Evolutionary conservation across 2,797 vertebrate species (phyloP), one percentile per base, ranked within the genome.

Genomic region (Leontocebus nigricollis): DNA sequence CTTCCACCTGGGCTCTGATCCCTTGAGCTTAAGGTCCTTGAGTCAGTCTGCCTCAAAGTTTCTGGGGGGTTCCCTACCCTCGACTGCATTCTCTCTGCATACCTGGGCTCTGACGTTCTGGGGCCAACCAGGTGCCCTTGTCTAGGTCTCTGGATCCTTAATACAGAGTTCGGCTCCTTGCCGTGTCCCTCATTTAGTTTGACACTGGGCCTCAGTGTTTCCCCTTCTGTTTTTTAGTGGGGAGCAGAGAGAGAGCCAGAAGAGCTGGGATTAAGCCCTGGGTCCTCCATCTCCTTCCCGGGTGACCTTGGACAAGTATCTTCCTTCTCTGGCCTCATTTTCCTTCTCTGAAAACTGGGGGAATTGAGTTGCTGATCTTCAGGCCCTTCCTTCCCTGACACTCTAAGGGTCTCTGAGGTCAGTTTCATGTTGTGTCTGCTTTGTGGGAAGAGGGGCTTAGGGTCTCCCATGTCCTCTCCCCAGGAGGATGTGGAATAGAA

Each of bases 391-490:
- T 46, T 50, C 4, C 11, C 77, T 77, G 73, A 81, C 30, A 20
- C 81, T 90, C 88, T 72, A 5, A 92, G 88, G 81, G 90, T 85
- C 70, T 70, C 79, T 86, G 81, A 92, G 76, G 86, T 95, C n/a
- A 72, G 48, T 97, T 89, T 94, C 64, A 26, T 2, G 0, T 92
- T 39, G 14, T 26, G 83, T 75, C 79, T 89, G 88, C 48, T 48
- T 96, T 75, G 76, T 15, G 24, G 76, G 83, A 82, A 79, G 64
- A 70, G 85, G 85, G 52, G 17, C 57, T 85, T 20, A 57, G 83
- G 85, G 41, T 82, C 48, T 57, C 85, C 76, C 3, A 41, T 80
- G 20, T 52, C 41, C 88, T 92, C 14, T 19, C 22, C 36, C 82
- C 50, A 7, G 85, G 52, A 73, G 48, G 27, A 50, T 30, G 44